phyloP scores from a whole-genome alignment of 2,888 invertebrate genomes.

The Drosophila recens region DNA sequence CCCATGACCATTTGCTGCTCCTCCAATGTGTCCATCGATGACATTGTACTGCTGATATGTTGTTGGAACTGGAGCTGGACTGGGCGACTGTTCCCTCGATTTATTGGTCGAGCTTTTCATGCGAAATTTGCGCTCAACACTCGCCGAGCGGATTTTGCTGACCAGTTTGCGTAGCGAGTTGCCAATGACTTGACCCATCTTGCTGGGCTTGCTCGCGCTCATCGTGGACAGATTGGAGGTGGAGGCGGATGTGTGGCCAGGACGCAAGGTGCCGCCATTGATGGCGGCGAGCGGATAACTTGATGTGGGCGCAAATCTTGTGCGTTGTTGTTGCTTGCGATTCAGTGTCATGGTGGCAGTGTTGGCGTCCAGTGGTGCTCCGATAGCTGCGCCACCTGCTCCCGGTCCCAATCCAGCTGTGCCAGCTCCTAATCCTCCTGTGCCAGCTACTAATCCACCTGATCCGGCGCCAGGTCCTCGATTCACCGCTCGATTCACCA shows the following conservation, averaged over 20 bases:
- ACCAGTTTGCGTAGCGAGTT: conserved; percentile 93
- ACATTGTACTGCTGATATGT: conserved; percentile 85
- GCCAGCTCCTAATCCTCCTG: not conserved
- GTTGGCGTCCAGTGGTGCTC: not conserved
- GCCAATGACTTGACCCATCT: conserved; percentile 89
- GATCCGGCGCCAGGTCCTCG: not conserved
- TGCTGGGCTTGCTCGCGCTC: conserved; percentile 83
- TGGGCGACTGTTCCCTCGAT: conserved; percentile 86
- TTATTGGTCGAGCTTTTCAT: conserved; percentile 86
- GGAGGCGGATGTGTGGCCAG: conserved; percentile 76
- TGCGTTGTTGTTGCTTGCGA: conserved; percentile 88
- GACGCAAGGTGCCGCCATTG: conserved; percentile 49
- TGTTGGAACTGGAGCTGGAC: conserved; percentile 59
- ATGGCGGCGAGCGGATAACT: conserved; percentile 49
- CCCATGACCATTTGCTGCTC: conserved; percentile 31
- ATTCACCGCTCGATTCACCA: conserved; percentile 43
- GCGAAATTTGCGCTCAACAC: conserved; percentile 89
- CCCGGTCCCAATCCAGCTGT: not conserved
- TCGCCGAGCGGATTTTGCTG: conserved; percentile 92
- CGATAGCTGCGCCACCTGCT: not conserved
- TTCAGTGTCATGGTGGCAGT: conserved; percentile 76
- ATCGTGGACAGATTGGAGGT: conserved; percentile 75
- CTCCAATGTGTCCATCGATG: conserved; percentile 85
- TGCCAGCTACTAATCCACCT: not conserved
- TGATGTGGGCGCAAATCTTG: conserved; percentile 87